Evolutionary conservation across 2,113 vertebrate genomes (phyloP).

Genomic region (Coptodon rendalli): DNA sequence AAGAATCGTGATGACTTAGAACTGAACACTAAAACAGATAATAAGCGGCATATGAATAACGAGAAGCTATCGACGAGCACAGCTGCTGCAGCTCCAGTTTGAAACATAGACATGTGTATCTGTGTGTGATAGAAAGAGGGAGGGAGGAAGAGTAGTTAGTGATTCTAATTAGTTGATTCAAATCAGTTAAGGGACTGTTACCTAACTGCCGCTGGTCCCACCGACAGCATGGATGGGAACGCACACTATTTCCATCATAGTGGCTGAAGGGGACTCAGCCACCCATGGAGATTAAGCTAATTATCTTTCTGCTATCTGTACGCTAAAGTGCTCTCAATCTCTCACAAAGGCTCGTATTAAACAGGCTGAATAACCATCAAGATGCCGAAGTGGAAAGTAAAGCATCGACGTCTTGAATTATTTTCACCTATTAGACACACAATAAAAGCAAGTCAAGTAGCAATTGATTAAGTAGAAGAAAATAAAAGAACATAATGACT

Average conservation of each 20-base stretch:
- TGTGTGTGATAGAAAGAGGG: not conserved
- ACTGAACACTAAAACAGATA: not conserved
- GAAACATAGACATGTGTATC: not conserved
- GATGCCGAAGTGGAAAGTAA: not conserved
- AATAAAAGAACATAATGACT: not conserved
- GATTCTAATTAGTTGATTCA: constrained; percentile 51
- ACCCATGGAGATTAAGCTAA: constrained; percentile 56
- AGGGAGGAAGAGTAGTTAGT: not conserved
- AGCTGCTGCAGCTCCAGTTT: not conserved
- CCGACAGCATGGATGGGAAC: constrained; percentile 34
- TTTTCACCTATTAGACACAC: not conserved
- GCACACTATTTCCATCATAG: constrained; percentile 26
- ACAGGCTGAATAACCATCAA: not conserved
- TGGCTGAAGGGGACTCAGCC: constrained; percentile 26
- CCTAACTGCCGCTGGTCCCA: constrained; percentile 34
- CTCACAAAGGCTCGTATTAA: not conserved
- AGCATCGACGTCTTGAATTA: not conserved
- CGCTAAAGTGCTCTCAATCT: not conserved
- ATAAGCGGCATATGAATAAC: not conserved
- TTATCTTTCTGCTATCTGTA: constrained; percentile 54
- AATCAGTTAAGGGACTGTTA: constrained; percentile 47
- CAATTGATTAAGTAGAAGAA: not conserved
- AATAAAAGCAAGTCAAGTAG: not conserved
- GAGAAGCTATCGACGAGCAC: not conserved
- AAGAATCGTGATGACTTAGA: not conserved